Conservation (phyloP, 2,113 vertebrate genomes). For the Myodes glareolus region DNA sequence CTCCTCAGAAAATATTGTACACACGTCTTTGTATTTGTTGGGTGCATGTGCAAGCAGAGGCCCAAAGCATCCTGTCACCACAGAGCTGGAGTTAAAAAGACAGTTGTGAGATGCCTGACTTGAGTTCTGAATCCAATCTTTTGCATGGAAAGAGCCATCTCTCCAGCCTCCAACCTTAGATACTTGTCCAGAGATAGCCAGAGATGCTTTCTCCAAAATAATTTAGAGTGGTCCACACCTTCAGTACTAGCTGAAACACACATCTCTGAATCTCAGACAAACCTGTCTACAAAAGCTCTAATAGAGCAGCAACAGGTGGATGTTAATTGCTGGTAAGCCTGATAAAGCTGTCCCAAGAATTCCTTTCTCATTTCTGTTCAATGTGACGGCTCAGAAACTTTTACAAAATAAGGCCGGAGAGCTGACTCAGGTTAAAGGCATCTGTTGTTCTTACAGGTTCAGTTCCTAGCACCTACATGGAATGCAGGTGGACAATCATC, state of each 20-base stretch:
- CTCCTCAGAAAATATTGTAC: fast-evolving
- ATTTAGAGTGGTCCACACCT: neutral
- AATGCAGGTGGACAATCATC: neutral
- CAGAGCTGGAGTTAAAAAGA: neutral
- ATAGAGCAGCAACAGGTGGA: neutral
- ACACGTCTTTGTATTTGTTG: neutral
- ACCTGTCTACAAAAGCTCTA: neutral
- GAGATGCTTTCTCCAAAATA: neutral
- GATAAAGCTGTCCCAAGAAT: neutral
- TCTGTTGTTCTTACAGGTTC: neutral
- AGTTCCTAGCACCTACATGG: neutral
- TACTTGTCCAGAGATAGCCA: fast-evolving
- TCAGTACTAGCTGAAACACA: neutral
- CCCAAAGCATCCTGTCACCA: neutral
- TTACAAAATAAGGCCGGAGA: neutral
- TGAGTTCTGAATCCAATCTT: neutral
- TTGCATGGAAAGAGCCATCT: neutral
- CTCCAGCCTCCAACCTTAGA: neutral
- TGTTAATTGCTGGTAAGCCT: neutral
- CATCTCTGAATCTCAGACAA: neutral
- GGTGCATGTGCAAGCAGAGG: neutral
- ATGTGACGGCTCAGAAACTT: neutral
- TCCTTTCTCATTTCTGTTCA: neutral
- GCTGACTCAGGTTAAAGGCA: neutral
- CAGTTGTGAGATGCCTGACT: neutral